These are phyloP conservation scores for Lepilemur septentrionalis DNA, from an alignment of 2,797 vertebrate species.

Conservation along the genomic window DNA sequence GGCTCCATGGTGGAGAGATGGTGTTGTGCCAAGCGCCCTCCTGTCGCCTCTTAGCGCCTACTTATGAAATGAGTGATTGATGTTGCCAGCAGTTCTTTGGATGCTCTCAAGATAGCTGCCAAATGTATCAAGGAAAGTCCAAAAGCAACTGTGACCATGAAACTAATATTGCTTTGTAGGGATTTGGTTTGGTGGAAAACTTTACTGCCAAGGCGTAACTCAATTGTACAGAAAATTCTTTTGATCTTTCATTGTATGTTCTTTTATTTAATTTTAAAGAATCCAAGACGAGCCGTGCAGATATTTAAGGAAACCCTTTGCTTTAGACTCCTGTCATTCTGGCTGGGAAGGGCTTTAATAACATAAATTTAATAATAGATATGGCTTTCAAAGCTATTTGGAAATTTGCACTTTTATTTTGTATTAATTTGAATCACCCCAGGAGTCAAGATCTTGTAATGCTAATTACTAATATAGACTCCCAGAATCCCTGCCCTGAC, in stretches of 20 bases:
- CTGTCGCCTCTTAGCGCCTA: slow-evolving; percentile 58
- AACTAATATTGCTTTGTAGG: slow-evolving; percentile 77
- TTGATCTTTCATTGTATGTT: slow-evolving; percentile 64
- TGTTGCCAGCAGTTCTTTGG: slow-evolving; percentile 66
- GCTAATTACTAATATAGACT: slow-evolving; percentile 83
- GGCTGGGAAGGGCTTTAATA: slow-evolving; percentile 71
- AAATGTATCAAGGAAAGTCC: slow-evolving; percentile 73
- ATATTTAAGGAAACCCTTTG: slow-evolving; percentile 62
- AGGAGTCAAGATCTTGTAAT: slow-evolving; percentile 79
- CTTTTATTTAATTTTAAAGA: slow-evolving; percentile 74
- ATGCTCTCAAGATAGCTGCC: slow-evolving; percentile 78
- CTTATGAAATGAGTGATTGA: slow-evolving; percentile 74
- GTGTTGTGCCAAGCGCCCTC: slow-evolving; percentile 52
- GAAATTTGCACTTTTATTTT: slow-evolving; percentile 82
- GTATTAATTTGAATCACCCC: slow-evolving; percentile 80
- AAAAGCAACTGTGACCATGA: slow-evolving; percentile 71
- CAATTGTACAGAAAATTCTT: slow-evolving; percentile 71
- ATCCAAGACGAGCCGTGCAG: slow-evolving; percentile 68
- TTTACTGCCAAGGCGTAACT: slow-evolving; percentile 66
- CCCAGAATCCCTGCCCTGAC: slow-evolving; percentile 80
- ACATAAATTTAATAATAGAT: slow-evolving; percentile 73
- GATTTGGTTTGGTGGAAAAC: slow-evolving; percentile 74
- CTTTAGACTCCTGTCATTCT: slow-evolving; percentile 42
- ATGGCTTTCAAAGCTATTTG: slow-evolving; percentile 75
- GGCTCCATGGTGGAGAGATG: slow-evolving; percentile 24